phyloP scores from a whole-genome alignment of 2,888 invertebrate species.

The Sceliomorpha sp. region DNA sequence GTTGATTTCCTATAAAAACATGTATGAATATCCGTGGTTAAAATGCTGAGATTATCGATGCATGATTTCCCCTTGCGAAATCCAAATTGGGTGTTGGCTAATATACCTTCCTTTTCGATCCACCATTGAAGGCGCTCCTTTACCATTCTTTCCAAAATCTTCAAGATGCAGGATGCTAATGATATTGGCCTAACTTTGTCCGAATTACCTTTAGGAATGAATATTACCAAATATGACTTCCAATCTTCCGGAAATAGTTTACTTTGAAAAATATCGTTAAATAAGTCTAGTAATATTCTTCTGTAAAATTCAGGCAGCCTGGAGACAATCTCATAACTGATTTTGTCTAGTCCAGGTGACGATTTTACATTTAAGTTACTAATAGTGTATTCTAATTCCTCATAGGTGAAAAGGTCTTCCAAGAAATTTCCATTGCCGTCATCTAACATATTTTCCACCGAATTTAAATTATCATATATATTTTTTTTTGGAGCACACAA shows the following conservation, averaged over 20 bases:
- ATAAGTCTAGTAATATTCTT: slow-evolving; percentile 18
- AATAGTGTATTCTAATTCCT: slow-evolving; percentile 17
- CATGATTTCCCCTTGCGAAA: slow-evolving; percentile 42
- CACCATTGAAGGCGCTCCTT: slow-evolving; percentile 25
- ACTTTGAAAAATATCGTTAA: slow-evolving; percentile 19
- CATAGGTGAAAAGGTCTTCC: slow-evolving; percentile 6
- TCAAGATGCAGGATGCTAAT: slow-evolving; percentile 27
- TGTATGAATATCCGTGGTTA: slow-evolving; percentile 29
- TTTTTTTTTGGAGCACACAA: background rate
- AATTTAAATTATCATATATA: background rate
- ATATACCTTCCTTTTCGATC: slow-evolving; percentile 20
- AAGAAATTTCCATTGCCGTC: slow-evolving; percentile 1
- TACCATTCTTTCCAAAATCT: slow-evolving; percentile 34
- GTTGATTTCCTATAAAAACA: no score
- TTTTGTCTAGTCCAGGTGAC: slow-evolving; percentile 31
- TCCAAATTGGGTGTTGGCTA: slow-evolving; percentile 32
- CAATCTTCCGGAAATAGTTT: slow-evolving; percentile 34
- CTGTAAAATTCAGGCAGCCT: slow-evolving; percentile 25
- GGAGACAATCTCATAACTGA: slow-evolving; percentile 20
- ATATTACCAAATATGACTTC: slow-evolving; percentile 26
- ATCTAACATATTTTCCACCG: no score
- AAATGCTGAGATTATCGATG: slow-evolving; percentile 22
- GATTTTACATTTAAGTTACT: slow-evolving; percentile 16
- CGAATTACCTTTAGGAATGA: slow-evolving; percentile 41
- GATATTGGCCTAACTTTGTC: no score